Conservation (phyloP, 1,140 invertebrate genomes). For the Ooceraea biroi region DNA sequence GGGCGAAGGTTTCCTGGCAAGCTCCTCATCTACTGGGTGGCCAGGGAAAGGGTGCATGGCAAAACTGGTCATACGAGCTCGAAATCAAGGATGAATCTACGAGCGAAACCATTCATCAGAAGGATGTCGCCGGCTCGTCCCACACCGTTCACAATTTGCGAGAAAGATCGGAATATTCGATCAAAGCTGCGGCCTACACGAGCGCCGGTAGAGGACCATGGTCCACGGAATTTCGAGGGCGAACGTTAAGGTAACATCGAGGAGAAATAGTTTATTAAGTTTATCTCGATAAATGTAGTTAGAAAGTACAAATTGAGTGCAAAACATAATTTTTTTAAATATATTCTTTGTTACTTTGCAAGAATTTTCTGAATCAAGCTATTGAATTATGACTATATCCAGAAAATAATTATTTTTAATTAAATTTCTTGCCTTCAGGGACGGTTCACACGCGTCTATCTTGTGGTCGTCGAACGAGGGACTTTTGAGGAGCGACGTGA, state of each 20-base stretch:
- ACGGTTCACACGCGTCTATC: constrained; percentile 87
- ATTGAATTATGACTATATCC: too few species aligned
- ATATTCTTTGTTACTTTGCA: not conserved
- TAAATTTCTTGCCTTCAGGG: constrained; percentile 53
- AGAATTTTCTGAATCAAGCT: not conserved
- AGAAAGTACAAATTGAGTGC: not conserved
- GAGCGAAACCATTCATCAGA: constrained; percentile 84
- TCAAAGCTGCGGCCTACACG: constrained; percentile 93
- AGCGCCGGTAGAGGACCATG: constrained; percentile 91
- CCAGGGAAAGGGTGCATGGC: constrained; percentile 93
- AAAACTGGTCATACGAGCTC: constrained; percentile 94
- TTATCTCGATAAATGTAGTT: not conserved
- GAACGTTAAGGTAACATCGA: constrained; percentile 87
- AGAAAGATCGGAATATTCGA: constrained; percentile 91
- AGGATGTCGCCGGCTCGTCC: constrained; percentile 88
- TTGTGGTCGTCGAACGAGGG: constrained; percentile 91
- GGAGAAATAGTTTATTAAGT: not conserved
- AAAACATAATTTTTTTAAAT: too few species aligned
- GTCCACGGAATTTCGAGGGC: constrained; percentile 91
- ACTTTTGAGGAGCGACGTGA: constrained; percentile 90
- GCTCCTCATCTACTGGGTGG: constrained; percentile 91
- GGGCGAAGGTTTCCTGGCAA: constrained; percentile 93
- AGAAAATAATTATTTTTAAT: not conserved
- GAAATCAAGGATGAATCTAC: constrained; percentile 88
- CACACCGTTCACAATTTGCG: constrained; percentile 90